Base-by-base conservation (phyloP, 2,888 invertebrate species). In the Globia sparganii region DNA sequence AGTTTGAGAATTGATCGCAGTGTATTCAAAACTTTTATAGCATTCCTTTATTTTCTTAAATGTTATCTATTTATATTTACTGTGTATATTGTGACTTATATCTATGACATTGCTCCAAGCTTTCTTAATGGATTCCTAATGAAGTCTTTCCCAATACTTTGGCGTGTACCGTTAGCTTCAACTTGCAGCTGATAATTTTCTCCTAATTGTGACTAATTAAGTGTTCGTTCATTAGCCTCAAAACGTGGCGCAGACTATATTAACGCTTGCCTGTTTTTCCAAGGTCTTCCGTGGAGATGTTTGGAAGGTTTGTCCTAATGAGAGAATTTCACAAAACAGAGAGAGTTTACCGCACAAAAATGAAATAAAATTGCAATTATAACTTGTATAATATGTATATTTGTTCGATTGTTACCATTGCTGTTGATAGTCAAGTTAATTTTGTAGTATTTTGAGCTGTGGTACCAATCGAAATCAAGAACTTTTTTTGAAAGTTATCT, bases 241-340 rank as follows among this genome's bases (percentile, higher is more conserved):
- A 94, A 94, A 92, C 92, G 94, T 95, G 93, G 93, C 92, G 94
- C 92, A 94, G 93, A 94, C 91, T 93, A 91, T 94, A 94, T 94
- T 95, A 95, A 94, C 94, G 92, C 94, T 95, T 94, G 93, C 93
- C 92, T 95, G 93, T 95, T 95, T 96, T 95, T 94, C 94, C 93
- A 96, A 97, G 97, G 97, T 97, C 97, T 97, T 97, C 96, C 97
- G 97, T 91, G 97, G 97, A 97, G 96, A 97, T 94, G 96, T 96
- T 93, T 97, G 97, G 97, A 97, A 97, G 97, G 97, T 97, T 97
- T 97, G 97, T 97, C 94, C 91, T 91, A 93, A 92, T 92, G 93
- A 90, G 94, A 95, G 94, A 94, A 93, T 95, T 92, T 93, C 94
- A 95, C 94, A 93, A 91, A 93, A 91, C 92, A 94, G 92, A 94